A percentile compares a stretch with the other conserved stretches of the same genome.
Evolutionary conservation across 2,888 invertebrate genomes (phyloP).

Genomic region (Hecatera dysodea): DNA sequence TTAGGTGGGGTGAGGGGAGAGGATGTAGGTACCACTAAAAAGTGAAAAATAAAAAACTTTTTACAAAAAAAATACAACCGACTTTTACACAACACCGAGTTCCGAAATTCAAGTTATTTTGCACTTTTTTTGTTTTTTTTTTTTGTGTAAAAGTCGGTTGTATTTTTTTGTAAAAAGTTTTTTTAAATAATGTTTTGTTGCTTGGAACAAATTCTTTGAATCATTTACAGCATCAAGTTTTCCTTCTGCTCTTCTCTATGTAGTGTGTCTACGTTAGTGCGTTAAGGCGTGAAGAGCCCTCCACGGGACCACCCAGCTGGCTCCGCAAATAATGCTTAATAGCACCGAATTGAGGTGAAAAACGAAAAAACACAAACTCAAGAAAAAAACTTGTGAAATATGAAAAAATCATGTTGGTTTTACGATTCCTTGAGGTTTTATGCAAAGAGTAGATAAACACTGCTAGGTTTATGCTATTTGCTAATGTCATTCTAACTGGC

Average conservation of each 20-base stretch:
- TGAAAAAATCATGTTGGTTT: conserved; percentile 64
- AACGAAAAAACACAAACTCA: conserved; percentile 62
- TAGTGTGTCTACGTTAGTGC: conserved; percentile 31
- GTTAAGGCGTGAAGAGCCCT: conserved; percentile 75
- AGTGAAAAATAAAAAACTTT: too few relatives aligned
- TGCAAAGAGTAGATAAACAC: conserved; percentile 47
- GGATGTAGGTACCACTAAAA: too few relatives aligned
- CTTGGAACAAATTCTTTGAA: background rate
- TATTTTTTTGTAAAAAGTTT: too few relatives aligned
- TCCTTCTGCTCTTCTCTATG: conserved; percentile 41
- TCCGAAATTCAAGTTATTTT: too few relatives aligned
- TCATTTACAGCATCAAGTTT: background rate
- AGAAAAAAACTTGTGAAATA: conserved; percentile 63
- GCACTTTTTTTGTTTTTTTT: too few relatives aligned
- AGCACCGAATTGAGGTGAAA: conserved; percentile 75
- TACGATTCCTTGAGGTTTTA: conserved; percentile 60
- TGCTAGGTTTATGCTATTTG: conserved; percentile 32
- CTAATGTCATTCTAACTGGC: conserved; percentile 27
- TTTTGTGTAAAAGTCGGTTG: too few relatives aligned
- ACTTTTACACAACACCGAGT: too few relatives aligned
- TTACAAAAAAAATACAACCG: too few relatives aligned
- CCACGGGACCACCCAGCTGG: conserved; percentile 77
- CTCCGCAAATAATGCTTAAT: conserved; percentile 72
- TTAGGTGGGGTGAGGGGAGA: too few relatives aligned
- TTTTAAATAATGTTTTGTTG: too few relatives aligned